Conservation (phyloP, 2,797 vertebrate species). For the Platyrinchus mystaceus region DNA sequence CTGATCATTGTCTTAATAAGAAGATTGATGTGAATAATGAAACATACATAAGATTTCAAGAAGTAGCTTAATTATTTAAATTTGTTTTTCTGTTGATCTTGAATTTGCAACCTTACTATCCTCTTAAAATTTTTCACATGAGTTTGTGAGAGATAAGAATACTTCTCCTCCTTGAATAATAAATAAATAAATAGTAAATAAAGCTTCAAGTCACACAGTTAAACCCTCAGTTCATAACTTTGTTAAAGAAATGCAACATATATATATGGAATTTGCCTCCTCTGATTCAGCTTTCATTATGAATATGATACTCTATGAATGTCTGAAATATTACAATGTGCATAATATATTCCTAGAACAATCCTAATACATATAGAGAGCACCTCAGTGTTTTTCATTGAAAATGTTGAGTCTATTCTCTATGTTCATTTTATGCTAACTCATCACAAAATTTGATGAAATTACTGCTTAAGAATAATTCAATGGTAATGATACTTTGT, state of each 20-base stretch:
- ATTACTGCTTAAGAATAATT: not conserved
- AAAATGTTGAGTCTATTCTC: not conserved
- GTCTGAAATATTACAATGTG: not conserved
- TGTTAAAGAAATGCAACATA: not conserved
- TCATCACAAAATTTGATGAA: not conserved
- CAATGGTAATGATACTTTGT: not conserved
- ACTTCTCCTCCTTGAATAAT: too few species aligned
- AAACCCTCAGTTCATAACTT: not conserved
- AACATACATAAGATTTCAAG: not conserved
- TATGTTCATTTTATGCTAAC: not conserved
- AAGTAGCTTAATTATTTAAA: not conserved
- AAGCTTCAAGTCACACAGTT: not conserved
- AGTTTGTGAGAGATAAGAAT: not conserved
- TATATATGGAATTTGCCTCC: not conserved
- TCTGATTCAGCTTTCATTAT: not conserved
- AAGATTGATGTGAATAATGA: not conserved
- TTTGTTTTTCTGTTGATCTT: not conserved
- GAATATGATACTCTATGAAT: not conserved
- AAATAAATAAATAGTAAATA: not conserved
- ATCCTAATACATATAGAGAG: not conserved
- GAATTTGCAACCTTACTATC: not conserved
- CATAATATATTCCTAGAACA: not conserved
- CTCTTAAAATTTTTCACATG: not conserved
- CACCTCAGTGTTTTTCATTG: not conserved
- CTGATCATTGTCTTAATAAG: not conserved